Percentiles rank a stretch among this genome's conserved stretches.
Evolutionary conservation across 2,888 invertebrate genomes (phyloP).

Genomic region (Pterostichus madidus): DNA sequence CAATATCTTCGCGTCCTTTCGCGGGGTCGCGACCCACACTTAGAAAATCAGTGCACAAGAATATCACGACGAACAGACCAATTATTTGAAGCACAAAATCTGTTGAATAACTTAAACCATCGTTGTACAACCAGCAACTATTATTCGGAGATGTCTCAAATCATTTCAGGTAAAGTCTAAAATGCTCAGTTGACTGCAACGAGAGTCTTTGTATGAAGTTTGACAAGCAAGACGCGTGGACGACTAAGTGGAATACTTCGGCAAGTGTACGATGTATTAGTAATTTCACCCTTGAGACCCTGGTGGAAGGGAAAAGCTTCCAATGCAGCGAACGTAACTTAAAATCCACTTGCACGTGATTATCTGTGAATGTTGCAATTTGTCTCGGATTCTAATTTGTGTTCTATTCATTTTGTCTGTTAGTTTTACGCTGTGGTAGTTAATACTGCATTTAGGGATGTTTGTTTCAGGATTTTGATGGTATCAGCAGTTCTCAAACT

Average conservation of each 20-base stretch:
- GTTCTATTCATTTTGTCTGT: neutral
- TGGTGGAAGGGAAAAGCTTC: neutral
- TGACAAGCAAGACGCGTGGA: conserved; percentile 14
- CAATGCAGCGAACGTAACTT: neutral
- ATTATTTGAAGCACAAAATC: too few relatives aligned
- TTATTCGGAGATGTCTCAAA: neutral
- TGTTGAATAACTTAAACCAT: too few relatives aligned
- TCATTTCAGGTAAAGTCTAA: conserved; percentile 34
- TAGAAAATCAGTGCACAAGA: too few relatives aligned
- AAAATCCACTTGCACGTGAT: conserved; percentile 31
- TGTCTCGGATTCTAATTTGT: neutral
- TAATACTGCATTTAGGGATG: conserved; percentile 5
- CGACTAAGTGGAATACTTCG: conserved; percentile 22
- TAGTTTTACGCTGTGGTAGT: neutral
- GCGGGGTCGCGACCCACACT: too few relatives aligned
- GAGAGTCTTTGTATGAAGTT: conserved; percentile 24
- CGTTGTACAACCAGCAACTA: neutral
- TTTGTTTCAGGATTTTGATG: neutral
- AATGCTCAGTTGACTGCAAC: conserved; percentile 17
- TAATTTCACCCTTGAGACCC: conserved; percentile 28
- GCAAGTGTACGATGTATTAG: conserved; percentile 44
- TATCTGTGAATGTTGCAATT: conserved; percentile 40
- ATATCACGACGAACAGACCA: too few relatives aligned
- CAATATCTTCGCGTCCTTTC: too few relatives aligned
- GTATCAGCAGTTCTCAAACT: too few relatives aligned